Evolutionary conservation across 2,113 vertebrate genomes (phyloP), one percentile per base, ranked within the genome.

Genomic region (Pelobates fuscus): DNA sequence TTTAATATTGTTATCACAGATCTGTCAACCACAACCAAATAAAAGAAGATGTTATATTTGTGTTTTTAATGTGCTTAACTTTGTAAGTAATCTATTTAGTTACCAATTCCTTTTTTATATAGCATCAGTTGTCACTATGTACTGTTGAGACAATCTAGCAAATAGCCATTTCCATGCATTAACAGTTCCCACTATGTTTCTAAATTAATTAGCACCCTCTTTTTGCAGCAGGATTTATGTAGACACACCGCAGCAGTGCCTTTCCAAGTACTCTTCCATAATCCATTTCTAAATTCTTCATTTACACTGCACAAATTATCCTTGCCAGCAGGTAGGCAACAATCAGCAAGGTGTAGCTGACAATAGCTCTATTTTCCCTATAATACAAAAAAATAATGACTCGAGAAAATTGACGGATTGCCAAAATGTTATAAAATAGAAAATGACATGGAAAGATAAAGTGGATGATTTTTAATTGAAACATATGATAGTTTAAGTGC

Each of bases 301-400:
- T 88, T 89, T 85, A 84, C 70, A 73, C 81, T 76, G 79, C 78
- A 84, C 82, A 86, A 86, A 88, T 89, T 86, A 88, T 78, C 79
- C 71, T 77, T 79, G 88, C 75, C 84, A 89, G 86, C 78, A 81
- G 72, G 80, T 83, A 86, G 78, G 78, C 84, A 85, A 81, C 80
- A 86, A 82, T 86, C 81, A 86, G 63, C 60, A 80, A 85, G 72
- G 69, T 82, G 67, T 80, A 86, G 71, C 62, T 86, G 70, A 78
- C 78, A 88, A 82, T 23, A 80, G 57, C 78, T 85, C 79, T 86
- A 74, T 85, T 86, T 85, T 86, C 78, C 85, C 84, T 82, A 79
- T 41, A 78, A 77, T 81, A 81, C 80, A 61, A 82, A 77, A 37
- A 85, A 80, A 71, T 61, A 61, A 81, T 11, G 5, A 52, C 59